Evolutionary conservation across 2,113 vertebrate species (phyloP).

Genomic region (Microtus oregoni): DNA sequence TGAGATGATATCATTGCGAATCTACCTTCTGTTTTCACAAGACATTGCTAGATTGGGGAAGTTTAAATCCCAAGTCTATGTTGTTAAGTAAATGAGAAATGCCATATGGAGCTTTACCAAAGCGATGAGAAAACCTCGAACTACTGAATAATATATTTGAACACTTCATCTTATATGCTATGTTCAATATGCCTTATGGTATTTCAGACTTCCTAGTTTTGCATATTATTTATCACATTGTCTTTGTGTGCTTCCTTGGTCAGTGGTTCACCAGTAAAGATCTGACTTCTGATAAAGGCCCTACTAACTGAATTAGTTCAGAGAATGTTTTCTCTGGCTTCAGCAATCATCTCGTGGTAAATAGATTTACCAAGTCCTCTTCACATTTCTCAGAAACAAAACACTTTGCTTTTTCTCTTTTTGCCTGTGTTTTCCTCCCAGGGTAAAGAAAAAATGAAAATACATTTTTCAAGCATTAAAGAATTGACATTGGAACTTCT

Average conservation of each 20-base stretch:
- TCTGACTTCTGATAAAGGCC: not conserved
- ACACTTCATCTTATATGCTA: not conserved
- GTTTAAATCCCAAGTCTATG: not conserved
- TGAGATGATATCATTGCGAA: not conserved
- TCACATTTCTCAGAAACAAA: not conserved
- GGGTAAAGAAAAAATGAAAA: constrained; percentile 13
- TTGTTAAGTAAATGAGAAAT: constrained; percentile 58
- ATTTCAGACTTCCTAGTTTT: not conserved
- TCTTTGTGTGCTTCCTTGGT: not conserved
- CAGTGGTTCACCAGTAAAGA: not conserved
- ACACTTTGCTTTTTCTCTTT: not conserved
- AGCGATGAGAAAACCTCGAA: constrained; percentile 21
- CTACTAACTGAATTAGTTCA: not conserved
- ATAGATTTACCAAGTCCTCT: not conserved
- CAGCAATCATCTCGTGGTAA: not conserved
- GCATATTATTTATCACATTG: not conserved
- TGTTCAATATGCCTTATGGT: not conserved
- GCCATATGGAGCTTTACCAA: constrained; percentile 41
- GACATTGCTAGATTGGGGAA: not conserved
- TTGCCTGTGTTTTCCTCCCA: not conserved
- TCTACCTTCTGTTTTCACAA: constrained; percentile 44
- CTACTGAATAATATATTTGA: constrained; percentile 24
- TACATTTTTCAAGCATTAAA: not conserved
- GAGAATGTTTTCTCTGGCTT: not conserved
- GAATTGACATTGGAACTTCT: not conserved